Evolutionary conservation across 2,888 invertebrate genomes (phyloP), one percentile per base, ranked within the genome.

Genomic region (Monopis laevigella): DNA sequence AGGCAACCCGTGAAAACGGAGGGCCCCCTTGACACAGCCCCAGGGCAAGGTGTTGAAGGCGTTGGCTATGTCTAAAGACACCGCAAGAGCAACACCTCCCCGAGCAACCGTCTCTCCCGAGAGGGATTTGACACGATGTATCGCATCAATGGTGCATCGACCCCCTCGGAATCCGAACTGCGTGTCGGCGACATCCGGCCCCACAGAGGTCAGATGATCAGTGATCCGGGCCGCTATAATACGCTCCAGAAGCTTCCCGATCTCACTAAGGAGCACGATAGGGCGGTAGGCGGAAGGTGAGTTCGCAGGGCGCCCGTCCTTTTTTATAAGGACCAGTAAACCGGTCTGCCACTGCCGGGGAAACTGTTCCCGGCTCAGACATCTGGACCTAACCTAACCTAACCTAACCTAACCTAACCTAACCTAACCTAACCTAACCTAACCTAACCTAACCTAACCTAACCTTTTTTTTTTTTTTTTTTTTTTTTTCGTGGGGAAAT

Each of bases 21-120:
- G 44, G 1, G 50, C 51, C 35, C 46, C 47, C 39, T n/a, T 17
- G 2, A 58, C 51, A 2, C 42, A 29, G 1, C n/a, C 10, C 44
- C 48, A 51, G 29, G 53, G 53, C 3, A 55, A 32, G 10, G 45
- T 36, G 14, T 53, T 52, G 12, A 53, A 55, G 1, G 51, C 50
- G 26, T 53, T 53, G 27, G 46, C 44, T 3, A 52, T 52, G 14
- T 52, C 52, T 0, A 52, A 10, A 1, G 47, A 48, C 2, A 51
- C 44, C 13, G 48, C 51, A 35, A 52, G 7, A 3, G 45, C 39
- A n/a, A 45, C 47, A 7, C 42, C 46, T 1, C 50, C 50, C 13
- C n/a, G 32, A 8, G 28, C 16, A 2, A 39, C 17, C 16, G 28
- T 16, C 27, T 39, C 10, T 12, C 13, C 17, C 21, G 10, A 17